phyloP scores from a whole-genome alignment of 2,888 invertebrate species.

The Drosophila aldrichi region DNA sequence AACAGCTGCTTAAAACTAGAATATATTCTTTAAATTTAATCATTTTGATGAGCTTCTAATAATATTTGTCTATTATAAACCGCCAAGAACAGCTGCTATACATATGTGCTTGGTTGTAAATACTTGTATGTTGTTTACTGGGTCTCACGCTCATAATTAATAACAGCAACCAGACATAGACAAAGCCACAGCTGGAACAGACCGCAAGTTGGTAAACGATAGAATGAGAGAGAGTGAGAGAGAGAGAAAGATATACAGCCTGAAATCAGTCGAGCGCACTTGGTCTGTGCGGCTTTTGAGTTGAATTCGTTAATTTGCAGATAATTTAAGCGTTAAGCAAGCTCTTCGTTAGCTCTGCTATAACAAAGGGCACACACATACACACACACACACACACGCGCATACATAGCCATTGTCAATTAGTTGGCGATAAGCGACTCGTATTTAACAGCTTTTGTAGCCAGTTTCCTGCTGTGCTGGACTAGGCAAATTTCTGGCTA shows the following conservation, averaged over 20 bases:
- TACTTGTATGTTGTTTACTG: constrained; percentile 6
- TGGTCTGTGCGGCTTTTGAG: constrained; percentile 51
- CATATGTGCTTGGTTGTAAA: too few relatives aligned
- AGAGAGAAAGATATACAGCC: neutral
- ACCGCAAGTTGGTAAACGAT: neutral
- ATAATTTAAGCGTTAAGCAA: constrained; percentile 73
- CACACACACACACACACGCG: neutral
- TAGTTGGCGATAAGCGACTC: constrained; percentile 66
- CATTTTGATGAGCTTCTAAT: too few relatives aligned
- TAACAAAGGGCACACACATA: constrained; percentile 13
- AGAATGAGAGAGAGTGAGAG: neutral
- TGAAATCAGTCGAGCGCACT: constrained; percentile 36
- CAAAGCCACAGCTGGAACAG: constrained; percentile 1
- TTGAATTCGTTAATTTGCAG: constrained; percentile 68
- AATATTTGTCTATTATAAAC: too few relatives aligned
- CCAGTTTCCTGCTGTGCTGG: constrained; percentile 58
- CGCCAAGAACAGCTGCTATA: too few relatives aligned
- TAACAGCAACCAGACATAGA: constrained; percentile 23
- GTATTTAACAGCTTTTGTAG: constrained; percentile 55
- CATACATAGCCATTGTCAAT: constrained; percentile 65
- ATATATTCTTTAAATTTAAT: too few relatives aligned
- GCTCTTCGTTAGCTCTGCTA: constrained; percentile 27
- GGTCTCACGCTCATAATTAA: constrained; percentile 53
- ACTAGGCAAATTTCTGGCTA: constrained; percentile 23
- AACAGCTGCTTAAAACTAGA: too few relatives aligned